Base-by-base conservation (phyloP, 2,113 vertebrate species). In the Mustela nigripes region DNA sequence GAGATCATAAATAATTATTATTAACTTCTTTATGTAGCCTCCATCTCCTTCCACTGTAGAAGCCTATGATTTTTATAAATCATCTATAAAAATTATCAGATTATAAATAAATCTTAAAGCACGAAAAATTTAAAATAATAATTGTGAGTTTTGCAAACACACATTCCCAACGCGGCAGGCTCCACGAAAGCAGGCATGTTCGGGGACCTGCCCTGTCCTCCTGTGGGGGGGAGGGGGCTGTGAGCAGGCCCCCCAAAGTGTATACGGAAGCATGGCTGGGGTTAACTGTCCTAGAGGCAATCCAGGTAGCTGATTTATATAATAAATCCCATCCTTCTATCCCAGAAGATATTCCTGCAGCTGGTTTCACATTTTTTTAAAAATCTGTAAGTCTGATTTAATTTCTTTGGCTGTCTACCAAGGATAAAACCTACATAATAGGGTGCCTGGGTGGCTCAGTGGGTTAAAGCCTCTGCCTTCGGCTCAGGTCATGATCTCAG, bases 301-400 rank as follows among this genome's bases (percentile, higher is more conserved):
- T 33, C 79, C 22, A 87, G 50, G 50, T 39, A 88, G 76, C 16
- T 82, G 24, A 82, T n/a, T 71, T 90, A 31, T 78, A 19, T 1
- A 63, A 71, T 15, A 83, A 63, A 91, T 73, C 48, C 91, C 53
- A 92, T 28, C 18, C 78, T 69, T 81, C 28, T 24, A 84, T 50
- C 45, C 18, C 28, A 91, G 42, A 67, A 67, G 36, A 36, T 58
- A 88, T 26, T 87, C 19, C n/a, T 36, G 15, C 53, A 96, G 74
- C 12, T 15, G 2, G 60, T n/a, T 95, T 91, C 79, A 89, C 3
- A 74, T 39, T 71, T 89, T 9, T 79, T 14, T 1, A 67, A 97
- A 53, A 65, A 58, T 96, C 71, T 80, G 16, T 36, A 84, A 12
- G 76, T 87, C 96, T 33, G 76, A 76, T 88, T 86, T 53, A 97